Percentiles rank a stretch among this genome's conserved stretches.
These are phyloP conservation scores for Hydropsyche tenuis DNA, from an alignment of 1,140 invertebrate genomes.

Conservation along the genomic window DNA sequence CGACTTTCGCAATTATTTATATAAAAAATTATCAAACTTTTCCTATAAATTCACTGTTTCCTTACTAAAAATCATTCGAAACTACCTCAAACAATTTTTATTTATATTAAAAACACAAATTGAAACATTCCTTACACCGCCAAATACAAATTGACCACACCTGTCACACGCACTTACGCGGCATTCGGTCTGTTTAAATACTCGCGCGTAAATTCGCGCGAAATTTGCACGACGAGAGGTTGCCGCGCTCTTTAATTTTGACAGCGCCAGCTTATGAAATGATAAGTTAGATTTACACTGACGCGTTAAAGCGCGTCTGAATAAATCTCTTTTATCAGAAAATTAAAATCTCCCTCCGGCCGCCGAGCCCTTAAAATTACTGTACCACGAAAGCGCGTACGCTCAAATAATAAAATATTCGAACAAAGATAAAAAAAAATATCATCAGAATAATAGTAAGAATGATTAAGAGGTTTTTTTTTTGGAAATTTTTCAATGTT, in stretches of 20 bases:
- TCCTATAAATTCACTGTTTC: too few relatives aligned
- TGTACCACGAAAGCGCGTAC: neutral
- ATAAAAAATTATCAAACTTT: too few relatives aligned
- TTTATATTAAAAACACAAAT: neutral
- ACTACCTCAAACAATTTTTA: neutral
- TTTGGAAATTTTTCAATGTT: too few relatives aligned
- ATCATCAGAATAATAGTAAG: too few relatives aligned
- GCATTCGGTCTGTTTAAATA: neutral
- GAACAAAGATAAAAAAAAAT: too few relatives aligned
- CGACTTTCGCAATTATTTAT: too few relatives aligned
- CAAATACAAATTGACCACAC: neutral
- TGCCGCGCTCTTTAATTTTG: slow-evolving; percentile 35
- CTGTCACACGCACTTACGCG: neutral
- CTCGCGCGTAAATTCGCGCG: neutral
- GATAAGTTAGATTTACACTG: slow-evolving; percentile 40
- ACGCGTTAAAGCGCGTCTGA: slow-evolving; percentile 32
- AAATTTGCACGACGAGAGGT: slow-evolving; percentile 9
- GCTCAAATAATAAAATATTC: too few relatives aligned
- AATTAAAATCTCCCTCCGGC: slow-evolving; percentile 37
- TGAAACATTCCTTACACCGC: neutral
- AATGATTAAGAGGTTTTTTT: too few relatives aligned
- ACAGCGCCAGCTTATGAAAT: slow-evolving; percentile 35
- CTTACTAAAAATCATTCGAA: too few relatives aligned
- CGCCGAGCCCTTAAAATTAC: neutral
- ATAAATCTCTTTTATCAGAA: slow-evolving; percentile 40